Evolutionary conservation across 2,888 invertebrate species (phyloP).

Genomic region (Apotomis betuletana): DNA sequence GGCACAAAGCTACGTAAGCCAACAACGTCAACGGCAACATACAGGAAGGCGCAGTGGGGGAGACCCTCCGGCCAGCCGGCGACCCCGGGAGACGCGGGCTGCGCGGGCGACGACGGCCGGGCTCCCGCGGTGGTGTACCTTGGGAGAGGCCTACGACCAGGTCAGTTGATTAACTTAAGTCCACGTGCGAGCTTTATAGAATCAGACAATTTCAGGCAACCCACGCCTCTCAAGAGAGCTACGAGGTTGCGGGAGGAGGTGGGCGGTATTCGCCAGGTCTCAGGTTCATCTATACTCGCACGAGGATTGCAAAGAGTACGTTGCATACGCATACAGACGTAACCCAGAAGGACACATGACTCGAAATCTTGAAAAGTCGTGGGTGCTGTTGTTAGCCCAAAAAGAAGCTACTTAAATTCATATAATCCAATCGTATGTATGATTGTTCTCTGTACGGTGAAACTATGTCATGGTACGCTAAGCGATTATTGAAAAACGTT

Average conservation of each 20-base stretch:
- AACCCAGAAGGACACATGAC: neutral
- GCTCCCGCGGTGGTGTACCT: slow-evolving; percentile 42
- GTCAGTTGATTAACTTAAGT: slow-evolving; percentile 24
- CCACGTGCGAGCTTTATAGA: neutral
- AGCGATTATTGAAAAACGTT: neutral
- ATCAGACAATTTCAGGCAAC: neutral
- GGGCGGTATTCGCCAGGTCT: neutral
- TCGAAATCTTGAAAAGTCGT: neutral
- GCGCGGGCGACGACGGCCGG: slow-evolving; percentile 37
- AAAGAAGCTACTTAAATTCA: neutral
- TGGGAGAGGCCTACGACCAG: slow-evolving; percentile 41
- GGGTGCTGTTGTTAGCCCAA: neutral
- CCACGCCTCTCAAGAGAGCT: too few relatives aligned
- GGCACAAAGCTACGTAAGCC: slow-evolving; percentile 29
- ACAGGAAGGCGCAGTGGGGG: slow-evolving; percentile 42
- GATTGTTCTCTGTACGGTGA: neutral
- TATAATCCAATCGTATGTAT: neutral
- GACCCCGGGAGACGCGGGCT: slow-evolving; percentile 30
- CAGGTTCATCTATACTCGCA: neutral
- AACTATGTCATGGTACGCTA: neutral
- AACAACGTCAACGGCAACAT: slow-evolving; percentile 32
- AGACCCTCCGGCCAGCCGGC: slow-evolving; percentile 40
- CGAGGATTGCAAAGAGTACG: neutral
- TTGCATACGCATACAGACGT: slow-evolving; percentile 15
- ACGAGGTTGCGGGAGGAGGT: too few relatives aligned